These are phyloP conservation scores for Notospermus geniculatus DNA, from an alignment of 1,140 invertebrate species.

Conservation along the genomic window DNA sequence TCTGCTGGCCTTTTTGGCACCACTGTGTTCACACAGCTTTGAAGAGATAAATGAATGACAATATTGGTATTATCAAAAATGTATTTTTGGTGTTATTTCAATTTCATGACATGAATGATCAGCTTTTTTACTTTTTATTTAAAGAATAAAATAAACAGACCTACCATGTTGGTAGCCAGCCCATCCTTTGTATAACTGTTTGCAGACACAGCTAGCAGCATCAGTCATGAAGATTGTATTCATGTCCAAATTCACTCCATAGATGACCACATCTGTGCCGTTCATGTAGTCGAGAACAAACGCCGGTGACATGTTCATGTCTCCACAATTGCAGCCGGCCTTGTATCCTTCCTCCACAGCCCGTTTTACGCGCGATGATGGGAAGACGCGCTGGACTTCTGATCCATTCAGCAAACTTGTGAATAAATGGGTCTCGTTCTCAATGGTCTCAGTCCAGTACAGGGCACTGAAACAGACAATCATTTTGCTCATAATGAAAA, in stretches of 20 bases:
- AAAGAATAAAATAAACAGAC: too few relatives aligned
- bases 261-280: neutral
- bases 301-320: neutral
- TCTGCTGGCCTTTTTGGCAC: too few relatives aligned
- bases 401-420: neutral
- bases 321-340: neutral
- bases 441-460: conserved; percentile 67
- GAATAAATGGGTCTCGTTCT: neutral
- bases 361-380: neutral
- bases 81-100: too few relatives aligned
- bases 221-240: conserved; percentile 1
- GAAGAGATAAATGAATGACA: too few relatives aligned
- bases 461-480: conserved; percentile 61
- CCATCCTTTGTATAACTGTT: conserved; percentile 5
- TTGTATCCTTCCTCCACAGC: neutral
- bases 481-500: neutral
- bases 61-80: too few relatives aligned
- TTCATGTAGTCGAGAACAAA: conserved; percentile 3
- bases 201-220: neutral
- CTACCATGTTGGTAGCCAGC: too few relatives aligned
- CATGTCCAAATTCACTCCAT: neutral
- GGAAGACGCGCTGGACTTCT: neutral
- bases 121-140: too few relatives aligned
- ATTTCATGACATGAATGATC: too few relatives aligned
- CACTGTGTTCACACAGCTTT: too few relatives aligned